Conservation (phyloP, 1,140 invertebrate genomes). For the Macrosteles quadrilineatus region DNA sequence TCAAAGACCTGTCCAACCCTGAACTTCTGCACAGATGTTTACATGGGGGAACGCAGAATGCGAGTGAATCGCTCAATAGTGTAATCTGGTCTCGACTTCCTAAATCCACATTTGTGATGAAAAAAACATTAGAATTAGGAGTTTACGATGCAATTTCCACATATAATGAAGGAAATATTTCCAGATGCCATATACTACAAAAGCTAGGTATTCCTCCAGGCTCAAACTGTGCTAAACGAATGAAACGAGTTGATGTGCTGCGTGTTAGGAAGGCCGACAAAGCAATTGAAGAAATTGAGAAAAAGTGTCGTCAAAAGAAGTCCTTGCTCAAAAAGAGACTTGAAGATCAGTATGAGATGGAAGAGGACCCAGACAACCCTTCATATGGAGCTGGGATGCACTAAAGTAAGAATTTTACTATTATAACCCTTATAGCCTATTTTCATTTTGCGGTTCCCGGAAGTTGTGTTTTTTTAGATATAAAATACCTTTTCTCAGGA, state of each 20-base stretch:
- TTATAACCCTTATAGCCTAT: too few relatives aligned
- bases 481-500: too few relatives aligned
- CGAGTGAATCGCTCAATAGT: too few relatives aligned
- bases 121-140: not conserved
- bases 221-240: not conserved
- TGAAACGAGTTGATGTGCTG: not conserved
- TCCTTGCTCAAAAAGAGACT: too few relatives aligned
- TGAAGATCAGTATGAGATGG: too few relatives aligned
- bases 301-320: not conserved
- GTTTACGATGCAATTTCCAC: not conserved
- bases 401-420: too few relatives aligned
- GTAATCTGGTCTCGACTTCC: not conserved
- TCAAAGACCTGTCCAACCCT: constrained; percentile 8
- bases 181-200: constrained; percentile 1
- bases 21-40: not conserved
- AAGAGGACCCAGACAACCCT: too few relatives aligned
- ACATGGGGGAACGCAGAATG: not conserved
- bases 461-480: too few relatives aligned
- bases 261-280: not conserved
- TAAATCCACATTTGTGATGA: not conserved
- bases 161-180: constrained; percentile 20
- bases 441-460: constrained; percentile 2
- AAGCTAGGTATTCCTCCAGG: not conserved
- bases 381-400: too few relatives aligned
- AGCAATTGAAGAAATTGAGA: not conserved